Conservation (phyloP, 2,888 invertebrate species). For the Sipha maydis region DNA sequence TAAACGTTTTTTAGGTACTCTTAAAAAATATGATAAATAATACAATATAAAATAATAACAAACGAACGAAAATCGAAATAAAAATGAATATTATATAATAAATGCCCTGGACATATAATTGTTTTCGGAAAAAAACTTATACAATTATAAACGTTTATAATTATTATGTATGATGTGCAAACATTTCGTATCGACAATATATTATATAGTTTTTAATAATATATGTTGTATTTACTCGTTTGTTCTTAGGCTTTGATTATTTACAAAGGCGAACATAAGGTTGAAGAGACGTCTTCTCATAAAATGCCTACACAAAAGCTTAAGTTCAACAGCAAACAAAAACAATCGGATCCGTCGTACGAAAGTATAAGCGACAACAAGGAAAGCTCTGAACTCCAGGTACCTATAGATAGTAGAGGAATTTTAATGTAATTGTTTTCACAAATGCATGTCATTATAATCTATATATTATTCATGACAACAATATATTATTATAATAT, state of each 20-base stretch:
- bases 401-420: not conserved
- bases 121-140: no score
- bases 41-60: no score
- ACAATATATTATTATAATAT: not conserved
- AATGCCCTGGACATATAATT: no score
- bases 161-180: no score
- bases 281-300: conserved; percentile 54
- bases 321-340: conserved; percentile 56
- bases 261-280: conserved; percentile 53
- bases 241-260: conserved; percentile 48
- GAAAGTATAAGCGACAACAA: conserved; percentile 59
- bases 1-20: no score
- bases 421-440: not conserved
- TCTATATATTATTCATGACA: not conserved
- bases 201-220: no score
- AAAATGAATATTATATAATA: no score
- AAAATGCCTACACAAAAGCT: conserved; percentile 47
- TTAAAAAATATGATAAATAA: no score
- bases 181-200: not conserved
- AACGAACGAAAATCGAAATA: no score
- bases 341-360: conserved; percentile 47
- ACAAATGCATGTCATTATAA: not conserved
- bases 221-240: not conserved
- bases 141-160: no score
- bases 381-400: conserved; percentile 49